These are phyloP conservation scores for Neocrepidodera transversa DNA, from an alignment of 2,888 invertebrate species.

Conservation along the genomic window DNA sequence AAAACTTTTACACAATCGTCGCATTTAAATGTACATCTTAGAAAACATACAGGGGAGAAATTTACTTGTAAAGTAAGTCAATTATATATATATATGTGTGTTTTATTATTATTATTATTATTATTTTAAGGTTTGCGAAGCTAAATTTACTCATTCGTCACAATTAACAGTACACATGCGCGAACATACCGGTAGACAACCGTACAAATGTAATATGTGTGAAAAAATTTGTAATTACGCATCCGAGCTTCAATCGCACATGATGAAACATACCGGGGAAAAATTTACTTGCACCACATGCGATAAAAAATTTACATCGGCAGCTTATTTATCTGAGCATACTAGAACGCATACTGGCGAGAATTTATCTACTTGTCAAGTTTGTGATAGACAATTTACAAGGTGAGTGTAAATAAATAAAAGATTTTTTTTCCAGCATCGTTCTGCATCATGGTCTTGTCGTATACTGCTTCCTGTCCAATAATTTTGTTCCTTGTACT, in stretches of 20 bases:
- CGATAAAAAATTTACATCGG: constrained; percentile 56
- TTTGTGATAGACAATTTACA: constrained; percentile 62
- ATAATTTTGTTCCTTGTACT: too few relatives aligned
- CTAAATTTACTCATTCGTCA: constrained; percentile 57
- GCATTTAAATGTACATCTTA: constrained; percentile 66
- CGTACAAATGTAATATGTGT: constrained; percentile 57
- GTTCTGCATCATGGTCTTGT: too few relatives aligned
- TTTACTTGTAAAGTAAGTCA: constrained; percentile 49
- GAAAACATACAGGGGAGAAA: constrained; percentile 66
- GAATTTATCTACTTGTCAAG: constrained; percentile 57
- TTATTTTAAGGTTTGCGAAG: constrained; percentile 47
- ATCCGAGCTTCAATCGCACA: constrained; percentile 54
- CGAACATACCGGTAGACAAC: constrained; percentile 58
- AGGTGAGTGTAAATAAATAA: constrained; percentile 50
- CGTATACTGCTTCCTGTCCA: too few relatives aligned
- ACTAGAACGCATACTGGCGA: constrained; percentile 57
- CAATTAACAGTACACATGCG: constrained; percentile 58
- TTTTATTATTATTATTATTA: not conserved
- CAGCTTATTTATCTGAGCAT: constrained; percentile 55
- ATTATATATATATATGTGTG: not conserved
- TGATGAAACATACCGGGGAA: constrained; percentile 56
- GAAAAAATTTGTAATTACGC: constrained; percentile 56
- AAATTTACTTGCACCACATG: constrained; percentile 55
- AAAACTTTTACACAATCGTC: constrained; percentile 69
- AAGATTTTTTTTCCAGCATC: too few relatives aligned